Percentiles rank a stretch among this genome's conserved stretches.
Evolutionary conservation across 1,140 invertebrate genomes (phyloP).

Genomic region (Lithobius niger): DNA sequence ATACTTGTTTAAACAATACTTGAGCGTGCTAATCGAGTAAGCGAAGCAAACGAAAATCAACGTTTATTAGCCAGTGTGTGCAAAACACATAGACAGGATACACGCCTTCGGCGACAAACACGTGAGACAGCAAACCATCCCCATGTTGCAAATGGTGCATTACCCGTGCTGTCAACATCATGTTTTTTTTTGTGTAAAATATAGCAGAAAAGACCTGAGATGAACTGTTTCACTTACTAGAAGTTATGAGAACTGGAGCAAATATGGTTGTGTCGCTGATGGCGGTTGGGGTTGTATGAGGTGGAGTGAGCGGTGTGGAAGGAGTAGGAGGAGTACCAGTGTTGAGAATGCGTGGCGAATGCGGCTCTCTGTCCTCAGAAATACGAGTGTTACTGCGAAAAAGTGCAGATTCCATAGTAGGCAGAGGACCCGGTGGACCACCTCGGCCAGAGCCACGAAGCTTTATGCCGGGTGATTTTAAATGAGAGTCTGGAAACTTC

Average conservation of each 20-base stretch:
- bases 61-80: too few relatives aligned
- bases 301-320: constrained; percentile 30
- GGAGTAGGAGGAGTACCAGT: constrained; percentile 23
- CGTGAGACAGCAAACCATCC: too few relatives aligned
- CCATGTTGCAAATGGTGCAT: too few relatives aligned
- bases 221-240: too few relatives aligned
- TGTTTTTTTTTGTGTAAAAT: too few relatives aligned
- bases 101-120: too few relatives aligned
- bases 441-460: constrained; percentile 43
- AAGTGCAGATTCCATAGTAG: constrained; percentile 24
- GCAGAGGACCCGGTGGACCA: constrained; percentile 32
- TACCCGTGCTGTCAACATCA: too few relatives aligned
- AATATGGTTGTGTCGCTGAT: constrained; percentile 35
- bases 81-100: too few relatives aligned
- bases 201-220: too few relatives aligned
- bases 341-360: constrained; percentile 18
- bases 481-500: constrained; percentile 66
- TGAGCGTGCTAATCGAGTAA: too few relatives aligned
- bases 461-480: constrained; percentile 85
- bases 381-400: constrained; percentile 22
- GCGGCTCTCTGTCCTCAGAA: constrained; percentile 13
- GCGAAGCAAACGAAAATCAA: too few relatives aligned
- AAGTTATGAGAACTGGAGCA: constrained; percentile 37
- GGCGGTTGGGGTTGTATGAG: constrained; percentile 17
- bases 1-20: too few relatives aligned